Percentiles rank a stretch among this genome's conserved stretches.
phyloP scores from a whole-genome alignment of 2,113 vertebrate genomes.

The Macrotus californicus region DNA sequence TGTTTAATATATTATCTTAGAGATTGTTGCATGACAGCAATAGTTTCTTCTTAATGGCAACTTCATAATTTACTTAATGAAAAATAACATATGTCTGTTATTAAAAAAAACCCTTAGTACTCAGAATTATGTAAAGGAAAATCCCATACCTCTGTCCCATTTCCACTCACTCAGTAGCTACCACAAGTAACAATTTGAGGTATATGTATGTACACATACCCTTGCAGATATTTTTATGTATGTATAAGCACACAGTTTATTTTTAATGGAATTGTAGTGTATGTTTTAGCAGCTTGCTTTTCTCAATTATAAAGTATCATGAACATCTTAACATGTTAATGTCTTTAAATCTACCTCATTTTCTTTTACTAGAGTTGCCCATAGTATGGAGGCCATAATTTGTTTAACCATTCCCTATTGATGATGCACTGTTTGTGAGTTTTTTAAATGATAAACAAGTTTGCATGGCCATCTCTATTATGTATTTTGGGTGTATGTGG shows the following conservation, averaged over 20 bases:
- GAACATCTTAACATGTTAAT: not conserved
- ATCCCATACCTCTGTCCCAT: not conserved
- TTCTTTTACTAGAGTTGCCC: not conserved
- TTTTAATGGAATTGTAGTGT: not conserved
- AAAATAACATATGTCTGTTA: not conserved
- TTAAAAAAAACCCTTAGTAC: not conserved
- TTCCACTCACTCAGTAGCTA: not conserved
- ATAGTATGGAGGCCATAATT: not conserved
- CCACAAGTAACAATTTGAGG: not conserved
- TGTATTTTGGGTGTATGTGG: not conserved
- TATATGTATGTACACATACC: not conserved
- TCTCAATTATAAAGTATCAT: not conserved
- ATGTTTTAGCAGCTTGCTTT: conserved; percentile 7
- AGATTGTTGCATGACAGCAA: not conserved
- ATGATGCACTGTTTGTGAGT: not conserved
- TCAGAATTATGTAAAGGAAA: not conserved
- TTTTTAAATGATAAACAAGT: conserved; percentile 8
- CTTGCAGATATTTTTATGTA: not conserved
- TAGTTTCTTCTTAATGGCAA: not conserved
- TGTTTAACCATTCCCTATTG: not conserved
- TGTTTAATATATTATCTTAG: not conserved
- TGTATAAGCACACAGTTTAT: not conserved
- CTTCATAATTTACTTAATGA: not conserved
- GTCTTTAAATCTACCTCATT: not conserved
- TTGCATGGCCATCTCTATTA: not conserved